phyloP scores from a whole-genome alignment of 2,888 invertebrate species.

The Ashinkailepas kermadecensis region DNA sequence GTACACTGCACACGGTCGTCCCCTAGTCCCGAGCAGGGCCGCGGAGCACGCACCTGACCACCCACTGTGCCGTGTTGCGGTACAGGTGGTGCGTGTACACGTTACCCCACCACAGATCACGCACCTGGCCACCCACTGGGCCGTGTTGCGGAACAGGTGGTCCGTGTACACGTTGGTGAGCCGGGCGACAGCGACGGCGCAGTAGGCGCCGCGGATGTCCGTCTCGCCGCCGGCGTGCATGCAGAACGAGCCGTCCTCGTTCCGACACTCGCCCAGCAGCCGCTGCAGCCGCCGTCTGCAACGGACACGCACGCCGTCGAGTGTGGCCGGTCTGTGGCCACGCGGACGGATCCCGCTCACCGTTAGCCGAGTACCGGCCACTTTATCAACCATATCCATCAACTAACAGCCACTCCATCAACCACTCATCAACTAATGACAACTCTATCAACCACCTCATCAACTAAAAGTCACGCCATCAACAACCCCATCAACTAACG shows the following conservation, averaged over 20 bases:
- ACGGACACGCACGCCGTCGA: neutral
- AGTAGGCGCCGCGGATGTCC: constrained; percentile 93
- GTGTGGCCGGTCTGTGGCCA: neutral
- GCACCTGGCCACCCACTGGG: constrained; percentile 78
- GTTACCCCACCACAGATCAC: too few species aligned
- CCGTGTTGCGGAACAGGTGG: constrained; percentile 72
- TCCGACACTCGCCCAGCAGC: constrained; percentile 69
- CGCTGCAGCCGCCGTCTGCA: constrained; percentile 42
- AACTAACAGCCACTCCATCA: too few species aligned
- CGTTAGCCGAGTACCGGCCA: neutral
- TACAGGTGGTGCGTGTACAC: too few species aligned
- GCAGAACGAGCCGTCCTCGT: constrained; percentile 79
- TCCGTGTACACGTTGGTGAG: constrained; percentile 67
- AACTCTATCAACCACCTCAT: too few species aligned
- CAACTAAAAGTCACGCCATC: too few species aligned
- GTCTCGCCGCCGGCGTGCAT: constrained; percentile 89
- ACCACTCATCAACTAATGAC: too few species aligned
- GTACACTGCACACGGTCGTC: too few species aligned
- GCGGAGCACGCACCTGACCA: too few species aligned
- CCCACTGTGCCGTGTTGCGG: too few species aligned
- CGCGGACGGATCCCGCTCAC: neutral
- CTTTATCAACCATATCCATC: neutral
- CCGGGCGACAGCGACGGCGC: constrained; percentile 84
- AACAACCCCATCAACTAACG: too few species aligned
- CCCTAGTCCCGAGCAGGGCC: too few species aligned